A percentile compares a stretch with the other conserved stretches of the same genome.
phyloP scores from a whole-genome alignment of 2,797 vertebrate species.

The Crax fasciolata region DNA sequence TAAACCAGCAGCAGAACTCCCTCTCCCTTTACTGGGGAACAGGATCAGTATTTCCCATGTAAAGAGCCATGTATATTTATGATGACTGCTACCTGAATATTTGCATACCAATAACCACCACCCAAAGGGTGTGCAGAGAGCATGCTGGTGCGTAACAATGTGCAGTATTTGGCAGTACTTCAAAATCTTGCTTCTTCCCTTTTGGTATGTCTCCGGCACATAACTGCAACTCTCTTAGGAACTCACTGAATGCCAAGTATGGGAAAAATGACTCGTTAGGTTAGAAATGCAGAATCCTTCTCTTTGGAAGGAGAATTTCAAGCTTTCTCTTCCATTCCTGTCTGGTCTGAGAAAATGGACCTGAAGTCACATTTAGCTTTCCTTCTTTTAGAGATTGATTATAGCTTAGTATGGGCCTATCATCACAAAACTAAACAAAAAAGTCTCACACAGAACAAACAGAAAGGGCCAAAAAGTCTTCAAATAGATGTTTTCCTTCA shows the following conservation, averaged over 20 bases:
- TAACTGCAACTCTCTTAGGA: conserved; percentile 11
- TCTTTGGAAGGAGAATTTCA: conserved; percentile 22
- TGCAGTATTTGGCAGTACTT: background rate
- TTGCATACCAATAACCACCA: background rate
- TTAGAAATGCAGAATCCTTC: conserved; percentile 48
- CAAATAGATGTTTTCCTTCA: conserved; percentile 11
- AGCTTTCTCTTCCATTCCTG: background rate
- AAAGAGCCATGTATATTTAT: background rate
- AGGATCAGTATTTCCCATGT: accelerated
- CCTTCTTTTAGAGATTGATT: conserved; percentile 36
- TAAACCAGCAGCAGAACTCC: background rate
- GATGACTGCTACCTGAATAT: background rate
- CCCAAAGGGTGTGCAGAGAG: background rate
- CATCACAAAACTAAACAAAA: conserved; percentile 1
- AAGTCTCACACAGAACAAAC: background rate
- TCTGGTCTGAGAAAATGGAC: conserved; percentile 1
- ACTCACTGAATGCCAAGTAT: background rate
- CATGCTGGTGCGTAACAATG: background rate
- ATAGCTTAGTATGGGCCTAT: background rate
- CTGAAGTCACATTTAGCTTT: background rate
- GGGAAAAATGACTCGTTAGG: conserved; percentile 18
- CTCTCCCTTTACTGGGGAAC: background rate
- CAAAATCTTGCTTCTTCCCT: conserved; percentile 43
- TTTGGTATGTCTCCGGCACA: conserved; percentile 13
- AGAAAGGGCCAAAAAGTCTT: conserved; percentile 21